A percentile compares a stretch with the other conserved stretches of the same genome.
Evolutionary conservation across 2,113 vertebrate genomes (phyloP).

Genomic region (Axis porcinus): DNA sequence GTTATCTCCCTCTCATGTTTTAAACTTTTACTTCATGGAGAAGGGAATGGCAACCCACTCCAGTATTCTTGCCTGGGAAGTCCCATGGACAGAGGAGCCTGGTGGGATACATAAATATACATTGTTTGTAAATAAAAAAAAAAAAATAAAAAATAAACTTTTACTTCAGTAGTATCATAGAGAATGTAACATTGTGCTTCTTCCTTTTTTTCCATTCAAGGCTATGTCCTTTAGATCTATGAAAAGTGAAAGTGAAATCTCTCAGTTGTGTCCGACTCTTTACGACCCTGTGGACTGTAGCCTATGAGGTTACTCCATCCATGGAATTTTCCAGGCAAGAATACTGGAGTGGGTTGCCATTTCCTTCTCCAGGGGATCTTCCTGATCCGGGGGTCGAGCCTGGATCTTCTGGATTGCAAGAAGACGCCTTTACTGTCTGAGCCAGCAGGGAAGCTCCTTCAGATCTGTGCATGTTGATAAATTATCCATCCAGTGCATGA

Average conservation of each 20-base stretch:
- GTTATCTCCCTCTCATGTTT: not conserved
- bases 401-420: not conserved
- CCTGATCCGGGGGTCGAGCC: not conserved
- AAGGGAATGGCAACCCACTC: no score
- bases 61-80: no score
- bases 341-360: not conserved
- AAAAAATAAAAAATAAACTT: no score
- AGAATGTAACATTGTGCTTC: not conserved
- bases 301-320: not conserved
- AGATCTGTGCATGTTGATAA: not conserved
- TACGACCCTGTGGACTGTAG: not conserved
- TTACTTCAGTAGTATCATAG: not conserved
- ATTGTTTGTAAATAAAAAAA: no score
- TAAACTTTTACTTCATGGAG: no score
- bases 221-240: not conserved
- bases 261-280: not conserved
- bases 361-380: not conserved
- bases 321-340: not conserved
- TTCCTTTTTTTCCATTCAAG: not conserved
- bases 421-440: not conserved
- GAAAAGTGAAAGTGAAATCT: not conserved
- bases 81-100: no score
- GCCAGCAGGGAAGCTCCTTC: not conserved
- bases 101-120: no score
- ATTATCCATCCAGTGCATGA: not conserved